Conservation (phyloP, 1,140 invertebrate species). For the Lordiphosa mommai region DNA sequence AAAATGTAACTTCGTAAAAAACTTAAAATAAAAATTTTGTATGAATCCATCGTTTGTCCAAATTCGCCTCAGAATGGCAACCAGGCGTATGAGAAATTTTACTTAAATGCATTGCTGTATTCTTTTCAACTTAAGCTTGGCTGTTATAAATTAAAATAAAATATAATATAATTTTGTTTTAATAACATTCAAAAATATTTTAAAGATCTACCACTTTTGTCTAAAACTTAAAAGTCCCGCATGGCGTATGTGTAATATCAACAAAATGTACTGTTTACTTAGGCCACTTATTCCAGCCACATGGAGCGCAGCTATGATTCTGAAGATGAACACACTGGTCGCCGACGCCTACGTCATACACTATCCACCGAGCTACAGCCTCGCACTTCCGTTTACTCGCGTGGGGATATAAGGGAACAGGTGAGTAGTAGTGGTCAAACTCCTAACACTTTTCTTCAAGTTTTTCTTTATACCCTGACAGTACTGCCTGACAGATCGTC, state of each 20-base stretch:
- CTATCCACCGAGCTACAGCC: constrained; percentile 80
- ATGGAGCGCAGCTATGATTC: constrained; percentile 85
- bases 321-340: constrained; percentile 85
- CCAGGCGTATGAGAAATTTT: no score
- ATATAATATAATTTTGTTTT: no score
- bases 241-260: constrained; percentile 17
- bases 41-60: no score
- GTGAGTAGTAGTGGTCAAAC: constrained; percentile 12
- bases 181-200: no score
- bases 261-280: constrained; percentile 15
- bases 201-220: no score
- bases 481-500: constrained; percentile 95
- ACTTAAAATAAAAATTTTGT: no score
- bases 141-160: no score
- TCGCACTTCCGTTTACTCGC: constrained; percentile 89
- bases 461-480: constrained; percentile 80
- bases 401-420: constrained; percentile 90
- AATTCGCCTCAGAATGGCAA: no score
- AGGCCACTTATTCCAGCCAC: constrained; percentile 85
- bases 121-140: no score
- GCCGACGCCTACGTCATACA: constrained; percentile 81
- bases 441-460: neutral
- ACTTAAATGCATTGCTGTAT: no score
- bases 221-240: neutral
- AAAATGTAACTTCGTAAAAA: no score